phyloP scores from a whole-genome alignment of 1,140 invertebrate species.

The Drosophila lowei region DNA sequence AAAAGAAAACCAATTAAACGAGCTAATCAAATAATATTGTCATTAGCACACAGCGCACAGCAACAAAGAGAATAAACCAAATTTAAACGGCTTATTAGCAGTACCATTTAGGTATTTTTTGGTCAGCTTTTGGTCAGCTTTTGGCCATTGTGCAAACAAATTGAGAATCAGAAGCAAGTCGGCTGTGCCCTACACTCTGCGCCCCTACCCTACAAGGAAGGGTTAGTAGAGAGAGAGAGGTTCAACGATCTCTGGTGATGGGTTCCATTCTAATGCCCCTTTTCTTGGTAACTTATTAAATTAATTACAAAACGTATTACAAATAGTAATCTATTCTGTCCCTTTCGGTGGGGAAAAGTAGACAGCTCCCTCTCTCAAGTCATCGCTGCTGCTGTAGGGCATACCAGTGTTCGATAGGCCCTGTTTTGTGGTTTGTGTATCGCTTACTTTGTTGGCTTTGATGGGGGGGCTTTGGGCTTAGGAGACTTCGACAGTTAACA shows the following conservation, averaged over 20 bases:
- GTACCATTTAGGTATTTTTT: slow-evolving; percentile 65
- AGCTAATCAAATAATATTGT: slow-evolving; percentile 78
- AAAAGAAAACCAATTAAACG: slow-evolving; percentile 73
- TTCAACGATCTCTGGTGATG: too few relatives aligned
- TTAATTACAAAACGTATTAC: too few relatives aligned
- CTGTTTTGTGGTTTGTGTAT: not conserved
- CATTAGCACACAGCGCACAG: slow-evolving; percentile 51
- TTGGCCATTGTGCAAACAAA: slow-evolving; percentile 5
- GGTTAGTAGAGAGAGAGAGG: too few relatives aligned
- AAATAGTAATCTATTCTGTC: too few relatives aligned
- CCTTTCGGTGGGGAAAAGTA: too few relatives aligned
- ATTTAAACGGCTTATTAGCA: slow-evolving; percentile 79
- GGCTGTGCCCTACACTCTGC: not conserved
- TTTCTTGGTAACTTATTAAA: too few relatives aligned
- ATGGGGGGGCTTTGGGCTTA: not conserved
- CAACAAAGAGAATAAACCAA: slow-evolving; percentile 34
- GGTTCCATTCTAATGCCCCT: too few relatives aligned
- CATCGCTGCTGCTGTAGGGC: not conserved
- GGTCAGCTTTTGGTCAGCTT: slow-evolving; percentile 39
- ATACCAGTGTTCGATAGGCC: not conserved
- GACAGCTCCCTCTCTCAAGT: too few relatives aligned
- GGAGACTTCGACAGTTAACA: slow-evolving; percentile 50
- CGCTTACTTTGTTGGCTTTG: slow-evolving; percentile 29
- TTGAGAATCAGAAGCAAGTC: not conserved
- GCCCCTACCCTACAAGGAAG: too few relatives aligned